Percentiles rank a stretch among this genome's conserved stretches.
These are phyloP conservation scores for Yponomeuta evonymella DNA, from an alignment of 2,888 invertebrate species.

Conservation along the genomic window DNA sequence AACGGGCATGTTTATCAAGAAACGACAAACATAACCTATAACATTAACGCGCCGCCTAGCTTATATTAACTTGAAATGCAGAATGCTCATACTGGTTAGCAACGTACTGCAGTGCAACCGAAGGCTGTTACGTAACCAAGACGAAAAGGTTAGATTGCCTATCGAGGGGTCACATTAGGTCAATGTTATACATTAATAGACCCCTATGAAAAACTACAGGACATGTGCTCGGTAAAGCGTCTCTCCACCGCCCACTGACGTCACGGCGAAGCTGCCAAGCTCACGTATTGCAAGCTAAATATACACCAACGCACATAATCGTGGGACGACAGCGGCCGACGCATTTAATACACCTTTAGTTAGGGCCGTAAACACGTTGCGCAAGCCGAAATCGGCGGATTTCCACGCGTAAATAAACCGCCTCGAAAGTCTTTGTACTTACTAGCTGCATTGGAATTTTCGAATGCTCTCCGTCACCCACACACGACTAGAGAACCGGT, in stretches of 20 bases:
- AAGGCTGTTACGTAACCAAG: not conserved
- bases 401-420: constrained; percentile 31
- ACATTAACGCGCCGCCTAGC: not conserved
- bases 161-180: not conserved
- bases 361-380: constrained; percentile 39
- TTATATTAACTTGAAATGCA: not conserved
- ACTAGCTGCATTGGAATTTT: constrained; percentile 42
- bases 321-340: constrained; percentile 28
- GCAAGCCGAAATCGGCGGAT: constrained; percentile 39
- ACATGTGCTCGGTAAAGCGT: not conserved
- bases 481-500: constrained; percentile 63
- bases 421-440: constrained; percentile 24
- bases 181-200: constrained; percentile 4
- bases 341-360: constrained; percentile 19
- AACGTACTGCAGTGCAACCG: not conserved
- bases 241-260: not conserved
- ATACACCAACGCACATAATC: constrained; percentile 1
- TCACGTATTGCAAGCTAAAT: constrained; percentile 7
- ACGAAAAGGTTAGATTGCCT: not conserved
- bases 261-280: not conserved
- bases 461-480: constrained; percentile 41
- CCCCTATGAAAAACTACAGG: not conserved
- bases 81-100: not conserved
- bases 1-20: not conserved
- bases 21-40: not conserved